Percentiles rank a stretch among this genome's conserved stretches.
These are phyloP conservation scores for Oreochromis tanganicae DNA, from an alignment of 2,113 vertebrate genomes.

Conservation along the genomic window DNA sequence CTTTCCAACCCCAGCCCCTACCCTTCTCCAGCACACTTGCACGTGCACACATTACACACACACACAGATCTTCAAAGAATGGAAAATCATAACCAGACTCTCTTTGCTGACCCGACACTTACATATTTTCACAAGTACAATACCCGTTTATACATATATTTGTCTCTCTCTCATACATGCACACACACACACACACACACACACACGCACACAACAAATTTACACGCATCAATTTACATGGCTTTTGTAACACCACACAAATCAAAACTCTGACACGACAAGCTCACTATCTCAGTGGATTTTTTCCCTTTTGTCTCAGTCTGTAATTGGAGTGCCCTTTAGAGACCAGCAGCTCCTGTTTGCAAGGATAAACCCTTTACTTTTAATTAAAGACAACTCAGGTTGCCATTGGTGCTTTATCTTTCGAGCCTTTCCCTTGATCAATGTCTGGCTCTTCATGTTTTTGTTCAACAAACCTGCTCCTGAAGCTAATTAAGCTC, in stretches of 20 bases:
- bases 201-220: neutral
- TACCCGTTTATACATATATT: neutral
- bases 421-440: constrained; percentile 28
- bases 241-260: neutral
- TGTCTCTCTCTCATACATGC: neutral
- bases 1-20: constrained; percentile 3
- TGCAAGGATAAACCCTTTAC: constrained; percentile 50
- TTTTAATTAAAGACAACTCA: constrained; percentile 63
- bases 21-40: neutral
- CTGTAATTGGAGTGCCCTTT: constrained; percentile 43
- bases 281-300: neutral
- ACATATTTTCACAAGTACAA: neutral
- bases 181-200: neutral
- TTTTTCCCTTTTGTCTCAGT: constrained; percentile 27
- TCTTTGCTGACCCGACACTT: neutral
- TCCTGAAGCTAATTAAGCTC: constrained; percentile 41
- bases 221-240: neutral
- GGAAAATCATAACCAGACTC: constrained; percentile 18
- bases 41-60: neutral
- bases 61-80: neutral
- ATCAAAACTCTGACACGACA: neutral
- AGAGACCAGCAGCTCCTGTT: constrained; percentile 21
- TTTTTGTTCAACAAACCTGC: constrained; percentile 46
- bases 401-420: constrained; percentile 12
- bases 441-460: constrained; percentile 44